A percentile compares a stretch with the other conserved stretches of the same genome.
Evolutionary conservation across 2,888 invertebrate species (phyloP).

Genomic region (Tortricodes alternella): DNA sequence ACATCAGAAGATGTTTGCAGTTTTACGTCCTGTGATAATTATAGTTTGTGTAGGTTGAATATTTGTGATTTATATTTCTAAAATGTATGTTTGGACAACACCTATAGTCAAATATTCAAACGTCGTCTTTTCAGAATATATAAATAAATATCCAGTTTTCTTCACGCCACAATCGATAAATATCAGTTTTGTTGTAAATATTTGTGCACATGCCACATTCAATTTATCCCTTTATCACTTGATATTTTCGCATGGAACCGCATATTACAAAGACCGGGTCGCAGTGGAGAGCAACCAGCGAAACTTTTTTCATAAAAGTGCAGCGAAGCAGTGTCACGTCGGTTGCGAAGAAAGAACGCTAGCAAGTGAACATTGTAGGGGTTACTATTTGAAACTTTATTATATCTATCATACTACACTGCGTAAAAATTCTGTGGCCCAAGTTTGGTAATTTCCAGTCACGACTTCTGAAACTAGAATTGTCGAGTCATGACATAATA

Average conservation of each 20-base stretch:
- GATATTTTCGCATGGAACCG: constrained; percentile 47
- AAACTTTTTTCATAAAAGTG: constrained; percentile 81
- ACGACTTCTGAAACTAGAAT: neutral
- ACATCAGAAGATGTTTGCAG: constrained; percentile 1
- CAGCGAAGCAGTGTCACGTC: constrained; percentile 55
- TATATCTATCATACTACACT: constrained; percentile 13
- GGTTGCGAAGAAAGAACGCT: constrained; percentile 62
- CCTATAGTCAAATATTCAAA: no score
- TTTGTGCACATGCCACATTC: neutral
- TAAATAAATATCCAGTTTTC: no score
- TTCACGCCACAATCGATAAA: no score
- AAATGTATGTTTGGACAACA: no score
- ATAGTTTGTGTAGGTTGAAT: no score
- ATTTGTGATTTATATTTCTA: no score
- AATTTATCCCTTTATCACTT: constrained; percentile 27
- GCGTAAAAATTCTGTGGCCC: neutral
- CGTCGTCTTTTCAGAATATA: no score
- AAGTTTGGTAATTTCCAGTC: constrained; percentile 6
- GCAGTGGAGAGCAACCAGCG: constrained; percentile 61
- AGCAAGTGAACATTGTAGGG: constrained; percentile 68
- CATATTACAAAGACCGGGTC: constrained; percentile 55
- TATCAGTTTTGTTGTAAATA: no score
- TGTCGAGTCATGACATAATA: neutral
- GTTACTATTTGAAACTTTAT: constrained; percentile 46
- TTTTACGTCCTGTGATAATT: neutral